Percentiles rank a stretch among this genome's conserved stretches.
Evolutionary conservation across 2,888 invertebrate genomes (phyloP).

Genomic region (Trichogramma dendrolimi): DNA sequence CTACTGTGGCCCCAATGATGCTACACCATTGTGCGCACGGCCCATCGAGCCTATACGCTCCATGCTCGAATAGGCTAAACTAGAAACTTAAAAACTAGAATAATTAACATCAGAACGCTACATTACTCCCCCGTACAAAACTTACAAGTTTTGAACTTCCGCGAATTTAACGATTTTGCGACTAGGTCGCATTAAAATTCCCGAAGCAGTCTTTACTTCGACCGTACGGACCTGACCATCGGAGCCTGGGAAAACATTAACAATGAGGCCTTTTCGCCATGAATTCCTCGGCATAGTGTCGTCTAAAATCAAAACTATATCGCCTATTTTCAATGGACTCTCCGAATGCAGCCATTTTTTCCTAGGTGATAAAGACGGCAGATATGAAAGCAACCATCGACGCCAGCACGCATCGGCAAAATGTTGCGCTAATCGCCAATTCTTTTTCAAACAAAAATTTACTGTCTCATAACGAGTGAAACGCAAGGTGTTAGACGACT

Average conservation of each 20-base stretch:
- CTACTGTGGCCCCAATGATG: too few species aligned
- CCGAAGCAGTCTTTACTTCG: neutral
- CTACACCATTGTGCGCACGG: too few species aligned
- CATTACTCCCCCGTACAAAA: too few species aligned
- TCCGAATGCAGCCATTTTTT: neutral
- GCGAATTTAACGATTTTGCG: neutral
- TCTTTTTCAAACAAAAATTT: slow-evolving; percentile 12
- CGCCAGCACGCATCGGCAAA: slow-evolving; percentile 27
- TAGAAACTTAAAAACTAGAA: too few species aligned
- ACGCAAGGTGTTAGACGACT: slow-evolving; percentile 18
- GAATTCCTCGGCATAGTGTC: slow-evolving; percentile 4
- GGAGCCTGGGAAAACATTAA: neutral
- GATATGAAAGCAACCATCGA: slow-evolving; percentile 27
- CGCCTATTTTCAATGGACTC: neutral
- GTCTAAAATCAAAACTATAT: slow-evolving; percentile 5
- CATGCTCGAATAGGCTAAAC: too few species aligned
- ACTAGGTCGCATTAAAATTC: neutral
- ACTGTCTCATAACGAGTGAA: neutral
- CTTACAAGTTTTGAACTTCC: too few species aligned
- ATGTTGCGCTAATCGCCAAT: slow-evolving; percentile 23
- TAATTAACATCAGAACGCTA: too few species aligned
- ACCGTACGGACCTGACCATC: neutral
- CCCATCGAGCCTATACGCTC: too few species aligned
- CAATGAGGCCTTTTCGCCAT: slow-evolving; percentile 2
- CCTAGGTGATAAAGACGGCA: slow-evolving; percentile 17